Percentiles rank a stretch among this genome's conserved stretches.
Conservation (phyloP, 2,113 vertebrate genomes). For the Leucosticte australis region DNA sequence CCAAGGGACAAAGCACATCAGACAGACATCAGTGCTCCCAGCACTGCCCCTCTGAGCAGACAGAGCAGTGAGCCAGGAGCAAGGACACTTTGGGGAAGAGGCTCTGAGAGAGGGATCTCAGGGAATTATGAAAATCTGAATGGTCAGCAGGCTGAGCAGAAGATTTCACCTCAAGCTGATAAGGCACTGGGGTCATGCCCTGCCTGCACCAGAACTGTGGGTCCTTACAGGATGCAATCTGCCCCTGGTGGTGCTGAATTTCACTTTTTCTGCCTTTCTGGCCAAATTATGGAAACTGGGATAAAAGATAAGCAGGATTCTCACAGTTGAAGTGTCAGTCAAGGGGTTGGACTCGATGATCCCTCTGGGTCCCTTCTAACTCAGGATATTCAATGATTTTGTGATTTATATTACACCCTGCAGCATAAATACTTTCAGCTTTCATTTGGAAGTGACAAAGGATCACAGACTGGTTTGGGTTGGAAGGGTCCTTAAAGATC, state of each 20-base stretch:
- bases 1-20: not conserved
- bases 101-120: not conserved
- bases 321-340: not conserved
- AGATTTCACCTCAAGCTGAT: not conserved
- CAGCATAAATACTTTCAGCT: not conserved
- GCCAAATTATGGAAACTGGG: not conserved
- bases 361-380: not conserved
- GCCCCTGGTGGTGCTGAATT: accelerated
- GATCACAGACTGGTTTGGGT: not conserved
- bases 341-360: accelerated
- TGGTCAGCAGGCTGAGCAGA: not conserved
- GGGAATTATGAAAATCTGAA: not conserved
- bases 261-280: not conserved
- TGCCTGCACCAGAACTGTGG: not conserved
- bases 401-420: not conserved
- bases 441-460: not conserved
- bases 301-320: not conserved
- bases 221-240: not conserved
- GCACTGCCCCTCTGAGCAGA: not conserved
- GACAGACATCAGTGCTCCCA: not conserved
- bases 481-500: not conserved
- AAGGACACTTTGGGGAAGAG: not conserved
- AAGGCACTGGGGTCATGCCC: not conserved
- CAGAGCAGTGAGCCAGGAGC: not conserved
- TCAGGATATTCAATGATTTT: not conserved